phyloP scores from a whole-genome alignment of 2,113 vertebrate species.

The Sisor rabdophorus region DNA sequence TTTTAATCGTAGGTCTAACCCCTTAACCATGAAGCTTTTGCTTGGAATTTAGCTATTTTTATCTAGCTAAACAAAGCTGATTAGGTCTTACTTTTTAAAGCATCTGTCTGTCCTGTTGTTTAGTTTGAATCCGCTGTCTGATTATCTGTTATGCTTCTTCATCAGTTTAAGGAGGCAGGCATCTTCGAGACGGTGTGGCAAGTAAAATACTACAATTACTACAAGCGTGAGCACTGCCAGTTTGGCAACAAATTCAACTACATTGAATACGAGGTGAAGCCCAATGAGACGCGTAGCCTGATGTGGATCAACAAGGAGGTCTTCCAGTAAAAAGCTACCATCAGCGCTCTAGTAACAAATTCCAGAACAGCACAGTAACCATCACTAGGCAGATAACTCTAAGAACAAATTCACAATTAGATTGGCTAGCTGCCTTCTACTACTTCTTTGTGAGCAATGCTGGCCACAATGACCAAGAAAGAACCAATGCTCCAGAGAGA shows the following conservation, averaged over 20 bases:
- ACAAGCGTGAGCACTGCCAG: slow-evolving; percentile 95
- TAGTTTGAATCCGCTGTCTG: no score
- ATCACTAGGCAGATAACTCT: slow-evolving; percentile 34
- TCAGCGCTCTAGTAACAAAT: neutral
- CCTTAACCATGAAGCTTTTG: no score
- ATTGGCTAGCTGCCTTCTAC: neutral
- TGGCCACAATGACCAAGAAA: neutral
- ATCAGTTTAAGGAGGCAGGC: slow-evolving; percentile 85
- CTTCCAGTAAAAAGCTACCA: slow-evolving; percentile 76
- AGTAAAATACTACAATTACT: slow-evolving; percentile 98
- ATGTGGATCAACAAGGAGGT: slow-evolving; percentile 99
- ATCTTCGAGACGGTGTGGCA: slow-evolving; percentile 95
- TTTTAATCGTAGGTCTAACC: neutral
- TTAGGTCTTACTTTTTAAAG: neutral
- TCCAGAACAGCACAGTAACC: slow-evolving; percentile 36
- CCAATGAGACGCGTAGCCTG: slow-evolving; percentile 93
- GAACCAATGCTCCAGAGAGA: neutral
- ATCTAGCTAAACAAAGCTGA: neutral
- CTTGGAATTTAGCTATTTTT: neutral
- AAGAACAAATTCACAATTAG: neutral
- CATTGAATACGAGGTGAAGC: slow-evolving; percentile 94
- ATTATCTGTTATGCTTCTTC: neutral
- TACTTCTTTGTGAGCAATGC: neutral
- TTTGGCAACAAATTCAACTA: slow-evolving; percentile 90
- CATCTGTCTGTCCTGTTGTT: no score